Percentiles rank a stretch among this genome's conserved stretches.
Evolutionary conservation across 2,888 invertebrate species (phyloP).

Genomic region (Homarus gammarus): DNA sequence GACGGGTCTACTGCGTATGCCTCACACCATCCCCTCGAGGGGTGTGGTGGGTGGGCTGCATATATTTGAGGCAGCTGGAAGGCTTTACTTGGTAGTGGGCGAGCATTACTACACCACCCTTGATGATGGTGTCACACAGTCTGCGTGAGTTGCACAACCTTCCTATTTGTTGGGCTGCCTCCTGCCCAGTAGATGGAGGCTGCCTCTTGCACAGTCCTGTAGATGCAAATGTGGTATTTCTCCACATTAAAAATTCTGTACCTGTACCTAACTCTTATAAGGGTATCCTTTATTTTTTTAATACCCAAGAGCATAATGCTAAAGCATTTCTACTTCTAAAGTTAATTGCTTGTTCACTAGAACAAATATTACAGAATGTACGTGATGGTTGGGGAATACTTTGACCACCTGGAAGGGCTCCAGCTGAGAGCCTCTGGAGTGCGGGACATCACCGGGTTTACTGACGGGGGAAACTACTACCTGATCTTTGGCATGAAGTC

Average conservation of each 20-base stretch:
- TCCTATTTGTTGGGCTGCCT: too few relatives aligned
- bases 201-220: too few relatives aligned
- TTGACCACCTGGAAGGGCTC: not conserved
- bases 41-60: constrained; percentile 32
- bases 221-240: too few relatives aligned
- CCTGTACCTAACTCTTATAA: too few relatives aligned
- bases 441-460: constrained; percentile 17
- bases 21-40: not conserved
- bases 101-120: not conserved
- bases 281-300: too few relatives aligned
- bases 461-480: not conserved
- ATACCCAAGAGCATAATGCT: too few relatives aligned
- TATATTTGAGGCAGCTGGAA: not conserved
- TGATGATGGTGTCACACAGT: not conserved
- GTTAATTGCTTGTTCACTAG: too few relatives aligned
- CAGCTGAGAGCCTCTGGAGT: not conserved
- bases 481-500: constrained; percentile 17
- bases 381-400: constrained; percentile 16
- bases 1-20: not conserved
- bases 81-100: not conserved
- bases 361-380: not conserved
- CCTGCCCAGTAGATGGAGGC: too few relatives aligned
- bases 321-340: too few relatives aligned
- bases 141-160: constrained; percentile 20
- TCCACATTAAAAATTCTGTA: too few relatives aligned